Percentiles rank a stretch among this genome's conserved stretches.
Conservation (phyloP, 2,797 vertebrate species). For the Cyprinella venusta region DNA sequence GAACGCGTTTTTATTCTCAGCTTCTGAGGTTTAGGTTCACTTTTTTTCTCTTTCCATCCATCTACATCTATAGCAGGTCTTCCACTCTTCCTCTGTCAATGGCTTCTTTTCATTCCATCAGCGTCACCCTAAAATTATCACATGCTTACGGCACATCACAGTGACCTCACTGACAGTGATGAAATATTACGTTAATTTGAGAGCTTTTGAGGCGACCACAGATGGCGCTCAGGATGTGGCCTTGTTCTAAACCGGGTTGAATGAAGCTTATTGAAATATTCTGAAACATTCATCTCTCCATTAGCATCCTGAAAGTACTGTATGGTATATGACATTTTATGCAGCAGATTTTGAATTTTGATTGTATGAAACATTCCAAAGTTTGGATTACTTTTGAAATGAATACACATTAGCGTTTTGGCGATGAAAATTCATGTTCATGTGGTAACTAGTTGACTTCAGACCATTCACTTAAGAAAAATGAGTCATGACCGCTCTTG, state of each 20-base stretch:
- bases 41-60: slow-evolving; percentile 30
- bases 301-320: neutral
- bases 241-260: slow-evolving; percentile 47
- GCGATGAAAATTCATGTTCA: neutral
- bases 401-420: neutral
- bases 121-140: slow-evolving; percentile 47
- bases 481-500: neutral
- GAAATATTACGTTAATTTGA: slow-evolving; percentile 45
- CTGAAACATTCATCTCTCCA: neutral
- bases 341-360: neutral
- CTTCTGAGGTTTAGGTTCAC: slow-evolving; percentile 19
- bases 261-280: slow-evolving; percentile 41
- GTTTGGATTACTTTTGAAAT: neutral
- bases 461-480: neutral
- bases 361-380: neutral
- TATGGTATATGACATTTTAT: neutral
- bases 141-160: slow-evolving; percentile 42
- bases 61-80: slow-evolving; percentile 41
- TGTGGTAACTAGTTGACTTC: neutral
- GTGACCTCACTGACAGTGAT: slow-evolving; percentile 39
- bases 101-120: slow-evolving; percentile 41
- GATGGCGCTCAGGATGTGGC: slow-evolving; percentile 44
- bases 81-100: slow-evolving; percentile 32
- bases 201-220: slow-evolving; percentile 46
- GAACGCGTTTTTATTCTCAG: slow-evolving; percentile 28